These are phyloP conservation scores for Erythrolamprus reginae DNA, from an alignment of 2,113 vertebrate species.

Conservation along the genomic window DNA sequence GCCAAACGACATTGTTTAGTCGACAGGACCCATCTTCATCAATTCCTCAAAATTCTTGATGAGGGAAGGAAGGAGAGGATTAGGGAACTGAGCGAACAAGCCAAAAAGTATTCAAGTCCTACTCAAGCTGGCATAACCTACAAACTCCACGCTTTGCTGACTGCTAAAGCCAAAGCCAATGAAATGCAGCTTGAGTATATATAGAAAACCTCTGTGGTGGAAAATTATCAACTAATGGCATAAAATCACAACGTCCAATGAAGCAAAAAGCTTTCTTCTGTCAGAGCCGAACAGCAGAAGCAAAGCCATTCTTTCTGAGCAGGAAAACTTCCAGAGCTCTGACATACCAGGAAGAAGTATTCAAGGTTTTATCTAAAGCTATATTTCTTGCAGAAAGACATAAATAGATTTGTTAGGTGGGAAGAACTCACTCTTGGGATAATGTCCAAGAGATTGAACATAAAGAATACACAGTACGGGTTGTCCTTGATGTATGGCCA, in stretches of 20 bases:
- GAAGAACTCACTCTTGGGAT: neutral
- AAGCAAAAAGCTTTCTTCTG: neutral
- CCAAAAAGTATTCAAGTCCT: neutral
- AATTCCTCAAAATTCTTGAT: neutral
- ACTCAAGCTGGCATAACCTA: neutral
- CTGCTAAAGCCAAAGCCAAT: neutral
- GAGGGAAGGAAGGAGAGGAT: neutral
- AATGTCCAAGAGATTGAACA: neutral
- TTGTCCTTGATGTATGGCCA: neutral
- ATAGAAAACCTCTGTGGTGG: neutral
- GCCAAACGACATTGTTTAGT: too few species aligned
- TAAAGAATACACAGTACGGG: neutral
- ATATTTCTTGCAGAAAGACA: neutral
- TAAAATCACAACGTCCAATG: neutral
- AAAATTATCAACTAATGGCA: neutral
- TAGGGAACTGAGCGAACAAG: constrained; percentile 1
- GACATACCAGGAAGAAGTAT: neutral
- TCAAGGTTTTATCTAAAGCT: neutral
- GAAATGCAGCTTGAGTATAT: neutral
- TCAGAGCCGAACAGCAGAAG: neutral
- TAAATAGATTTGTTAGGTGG: neutral
- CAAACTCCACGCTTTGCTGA: neutral
- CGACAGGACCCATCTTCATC: too few species aligned
- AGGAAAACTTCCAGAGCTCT: neutral
- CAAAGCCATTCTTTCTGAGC: neutral